These are phyloP conservation scores for Trachelus stipa DNA, from an alignment of 2,888 invertebrate genomes.

Conservation along the genomic window DNA sequence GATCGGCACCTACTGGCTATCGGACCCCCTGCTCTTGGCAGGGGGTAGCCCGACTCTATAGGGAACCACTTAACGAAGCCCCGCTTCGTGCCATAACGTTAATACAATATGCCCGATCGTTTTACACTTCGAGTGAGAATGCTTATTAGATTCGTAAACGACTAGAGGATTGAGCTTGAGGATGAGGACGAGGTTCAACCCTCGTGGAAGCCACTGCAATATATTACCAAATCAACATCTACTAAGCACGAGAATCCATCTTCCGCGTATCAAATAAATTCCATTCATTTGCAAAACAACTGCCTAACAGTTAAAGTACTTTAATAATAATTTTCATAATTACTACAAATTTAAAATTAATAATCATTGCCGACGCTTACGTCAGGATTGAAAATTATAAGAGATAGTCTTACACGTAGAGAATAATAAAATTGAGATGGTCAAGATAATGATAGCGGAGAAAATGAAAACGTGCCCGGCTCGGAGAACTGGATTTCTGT, in stretches of 20 bases:
- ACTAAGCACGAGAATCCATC: not conserved
- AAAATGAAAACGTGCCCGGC: not conserved
- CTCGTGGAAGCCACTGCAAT: not conserved
- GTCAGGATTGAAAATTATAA: not conserved
- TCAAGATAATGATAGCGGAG: not conserved
- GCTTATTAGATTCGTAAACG: slow-evolving; percentile 6
- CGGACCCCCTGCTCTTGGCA: slow-evolving; percentile 50
- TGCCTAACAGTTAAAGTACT: not conserved
- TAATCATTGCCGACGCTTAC: not conserved
- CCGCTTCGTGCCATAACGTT: slow-evolving; percentile 30
- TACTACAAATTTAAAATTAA: not conserved
- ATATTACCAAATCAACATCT: not conserved
- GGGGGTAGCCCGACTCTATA: slow-evolving; percentile 56
- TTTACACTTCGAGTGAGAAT: slow-evolving; percentile 48
- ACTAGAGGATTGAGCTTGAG: not conserved
- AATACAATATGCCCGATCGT: slow-evolving; percentile 49
- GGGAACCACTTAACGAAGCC: slow-evolving; percentile 62
- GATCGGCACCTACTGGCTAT: slow-evolving; percentile 22
- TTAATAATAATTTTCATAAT: not conserved
- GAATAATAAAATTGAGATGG: not conserved
- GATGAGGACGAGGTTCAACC: not conserved
- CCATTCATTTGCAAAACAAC: not conserved
- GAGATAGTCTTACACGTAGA: not conserved
- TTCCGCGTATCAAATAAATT: not conserved
- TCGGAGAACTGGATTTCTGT: not conserved